Percentiles rank a stretch among this genome's conserved stretches.
These are phyloP conservation scores for Melinaea marsaeus DNA, from an alignment of 2,888 invertebrate species.

Conservation along the genomic window DNA sequence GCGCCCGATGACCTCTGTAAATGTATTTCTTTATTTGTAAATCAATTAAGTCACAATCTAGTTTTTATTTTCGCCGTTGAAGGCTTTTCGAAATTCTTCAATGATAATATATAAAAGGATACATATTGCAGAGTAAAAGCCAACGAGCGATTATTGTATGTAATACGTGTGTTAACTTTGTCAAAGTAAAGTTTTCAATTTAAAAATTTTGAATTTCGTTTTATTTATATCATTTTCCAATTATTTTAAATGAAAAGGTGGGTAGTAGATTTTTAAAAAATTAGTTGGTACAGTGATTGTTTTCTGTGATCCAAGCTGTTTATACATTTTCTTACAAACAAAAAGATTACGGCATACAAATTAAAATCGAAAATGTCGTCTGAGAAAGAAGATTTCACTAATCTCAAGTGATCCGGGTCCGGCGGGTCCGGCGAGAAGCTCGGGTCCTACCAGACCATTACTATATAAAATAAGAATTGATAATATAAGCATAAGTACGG, in stretches of 20 bases:
- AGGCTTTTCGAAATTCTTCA: not conserved
- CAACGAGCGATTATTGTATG: not conserved
- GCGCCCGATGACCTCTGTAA: constrained; percentile 27
- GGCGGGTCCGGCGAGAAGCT: not conserved
- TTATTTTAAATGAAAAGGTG: too few species aligned
- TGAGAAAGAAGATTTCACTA: not conserved
- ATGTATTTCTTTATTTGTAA: constrained; percentile 10
- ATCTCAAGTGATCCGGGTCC: not conserved
- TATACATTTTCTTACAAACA: too few species aligned
- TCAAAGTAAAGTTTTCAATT: too few species aligned
- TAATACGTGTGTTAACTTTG: too few species aligned
- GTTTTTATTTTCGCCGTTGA: not conserved
- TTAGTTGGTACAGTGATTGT: too few species aligned
- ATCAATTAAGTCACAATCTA: constrained; percentile 10
- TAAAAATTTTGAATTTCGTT: too few species aligned
- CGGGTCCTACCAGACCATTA: not conserved
- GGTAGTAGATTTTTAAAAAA: too few species aligned
- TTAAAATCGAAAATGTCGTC: not conserved
- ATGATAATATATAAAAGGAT: not conserved
- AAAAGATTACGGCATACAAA: not conserved
- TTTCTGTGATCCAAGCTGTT: too few species aligned
- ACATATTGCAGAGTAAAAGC: not conserved
- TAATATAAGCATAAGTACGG: too few species aligned
- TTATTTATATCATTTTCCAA: too few species aligned
- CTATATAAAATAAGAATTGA: not conserved